Percentiles rank a stretch among this genome's conserved stretches.
Evolutionary conservation across 1,140 invertebrate species (phyloP).

Genomic region (Melitaea cinxia): DNA sequence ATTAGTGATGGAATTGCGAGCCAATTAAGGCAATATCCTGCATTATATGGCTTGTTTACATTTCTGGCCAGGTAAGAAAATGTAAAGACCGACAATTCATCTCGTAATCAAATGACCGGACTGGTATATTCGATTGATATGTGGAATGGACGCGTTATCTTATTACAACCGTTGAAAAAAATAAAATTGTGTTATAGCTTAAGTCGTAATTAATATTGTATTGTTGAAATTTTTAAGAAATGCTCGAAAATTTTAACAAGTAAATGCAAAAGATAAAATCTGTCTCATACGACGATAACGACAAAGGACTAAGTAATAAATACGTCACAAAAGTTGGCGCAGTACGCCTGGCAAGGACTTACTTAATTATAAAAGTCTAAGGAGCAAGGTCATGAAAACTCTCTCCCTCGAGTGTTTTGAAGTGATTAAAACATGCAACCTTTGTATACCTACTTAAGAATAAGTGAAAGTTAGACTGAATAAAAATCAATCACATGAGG

Average conservation of each 20-base stretch:
- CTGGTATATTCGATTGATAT: constrained; percentile 1
- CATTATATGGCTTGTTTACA: constrained; percentile 4
- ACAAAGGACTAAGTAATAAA: background rate
- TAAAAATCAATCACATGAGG: constrained; percentile 15
- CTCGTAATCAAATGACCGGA: constrained; percentile 14
- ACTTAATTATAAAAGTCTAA: constrained; percentile 33
- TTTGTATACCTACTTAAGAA: constrained; percentile 32
- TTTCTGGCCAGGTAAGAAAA: constrained; percentile 18
- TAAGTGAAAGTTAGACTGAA: constrained; percentile 25
- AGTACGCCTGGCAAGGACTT: constrained; percentile 23
- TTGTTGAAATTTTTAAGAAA: background rate
- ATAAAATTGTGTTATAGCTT: background rate
- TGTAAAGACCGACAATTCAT: constrained; percentile 10
- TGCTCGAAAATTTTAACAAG: background rate
- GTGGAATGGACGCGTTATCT: constrained; percentile 19
- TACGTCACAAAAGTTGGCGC: constrained; percentile 23
- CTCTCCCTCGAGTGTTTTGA: constrained; percentile 43
- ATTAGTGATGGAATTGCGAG: constrained; percentile 7
- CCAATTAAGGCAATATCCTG: constrained; percentile 26
- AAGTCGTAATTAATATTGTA: background rate
- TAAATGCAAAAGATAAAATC: background rate
- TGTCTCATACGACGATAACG: background rate
- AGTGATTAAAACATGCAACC: constrained; percentile 42
- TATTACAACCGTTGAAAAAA: constrained; percentile 1
- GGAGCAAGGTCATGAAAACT: constrained; percentile 46